These are phyloP conservation scores for Drosophila nigrodunni DNA, from an alignment of 1,140 invertebrate species.

Conservation along the genomic window DNA sequence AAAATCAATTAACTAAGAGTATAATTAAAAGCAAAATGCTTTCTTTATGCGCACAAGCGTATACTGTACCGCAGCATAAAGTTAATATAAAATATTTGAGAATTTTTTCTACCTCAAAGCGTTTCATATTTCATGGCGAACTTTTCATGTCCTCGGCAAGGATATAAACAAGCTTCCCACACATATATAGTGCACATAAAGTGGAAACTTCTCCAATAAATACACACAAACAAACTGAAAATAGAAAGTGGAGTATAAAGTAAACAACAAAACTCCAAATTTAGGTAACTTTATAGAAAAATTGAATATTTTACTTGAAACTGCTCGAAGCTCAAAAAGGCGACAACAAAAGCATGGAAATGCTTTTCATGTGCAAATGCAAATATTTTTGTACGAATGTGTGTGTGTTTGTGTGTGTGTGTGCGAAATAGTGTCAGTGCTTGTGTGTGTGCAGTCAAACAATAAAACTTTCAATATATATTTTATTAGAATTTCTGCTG, in stretches of 20 bases:
- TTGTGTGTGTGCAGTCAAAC: constrained; percentile 40
- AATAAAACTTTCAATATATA: constrained; percentile 81
- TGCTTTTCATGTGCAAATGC: constrained; percentile 49
- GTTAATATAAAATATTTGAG: no score
- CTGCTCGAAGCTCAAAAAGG: constrained; percentile 46
- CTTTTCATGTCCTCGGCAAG: background rate
- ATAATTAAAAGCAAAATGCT: no score
- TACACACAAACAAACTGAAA: background rate
- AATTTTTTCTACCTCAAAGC: no score
- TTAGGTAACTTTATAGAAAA: constrained; percentile 75
- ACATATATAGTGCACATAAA: constrained; percentile 49
- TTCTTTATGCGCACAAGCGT: no score
- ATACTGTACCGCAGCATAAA: no score
- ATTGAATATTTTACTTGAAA: constrained; percentile 69
- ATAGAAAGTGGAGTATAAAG: constrained; percentile 13
- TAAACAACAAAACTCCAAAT: constrained; percentile 58
- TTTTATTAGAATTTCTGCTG: constrained; percentile 75
- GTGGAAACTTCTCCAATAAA: constrained; percentile 25
- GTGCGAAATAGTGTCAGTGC: constrained; percentile 3
- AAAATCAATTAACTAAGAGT: no score
- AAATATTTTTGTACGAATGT: constrained; percentile 39
- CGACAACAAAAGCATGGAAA: constrained; percentile 49
- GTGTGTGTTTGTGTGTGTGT: constrained; percentile 11
- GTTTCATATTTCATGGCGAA: background rate
- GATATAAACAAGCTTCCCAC: background rate